A percentile compares a stretch with the other conserved stretches of the same genome.
phyloP scores from a whole-genome alignment of 1,140 invertebrate species.

The Muscidifurax raptorellus region DNA sequence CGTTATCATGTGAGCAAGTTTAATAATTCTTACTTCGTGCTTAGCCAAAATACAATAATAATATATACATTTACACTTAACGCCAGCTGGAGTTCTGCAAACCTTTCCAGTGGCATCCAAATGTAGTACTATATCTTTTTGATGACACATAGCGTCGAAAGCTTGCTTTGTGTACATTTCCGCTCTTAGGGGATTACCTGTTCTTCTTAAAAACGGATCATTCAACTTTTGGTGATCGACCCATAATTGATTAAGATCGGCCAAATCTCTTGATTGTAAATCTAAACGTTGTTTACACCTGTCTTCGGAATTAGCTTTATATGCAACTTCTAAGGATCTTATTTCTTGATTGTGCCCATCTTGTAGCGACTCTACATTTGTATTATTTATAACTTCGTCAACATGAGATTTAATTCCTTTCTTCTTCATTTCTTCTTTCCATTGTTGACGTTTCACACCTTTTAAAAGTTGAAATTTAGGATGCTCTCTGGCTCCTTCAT shows the following conservation, averaged over 20 bases:
- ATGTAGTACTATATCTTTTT: slow-evolving; percentile 16
- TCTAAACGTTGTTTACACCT: slow-evolving; percentile 27
- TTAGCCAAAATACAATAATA: slow-evolving; percentile 49
- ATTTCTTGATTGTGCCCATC: slow-evolving; percentile 48
- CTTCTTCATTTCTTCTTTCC: not conserved
- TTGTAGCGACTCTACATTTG: not conserved
- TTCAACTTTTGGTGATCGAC: slow-evolving; percentile 28
- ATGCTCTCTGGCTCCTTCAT: not conserved
- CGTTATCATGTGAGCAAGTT: slow-evolving; percentile 47
- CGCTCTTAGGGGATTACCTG: slow-evolving; percentile 26
- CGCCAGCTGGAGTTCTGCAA: slow-evolving; percentile 34
- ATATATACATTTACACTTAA: slow-evolving; percentile 43
- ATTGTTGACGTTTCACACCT: too few relatives aligned
- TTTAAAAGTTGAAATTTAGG: not conserved
- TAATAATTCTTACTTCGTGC: slow-evolving; percentile 28
- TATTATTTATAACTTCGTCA: not conserved
- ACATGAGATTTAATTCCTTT: not conserved
- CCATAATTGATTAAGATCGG: slow-evolving; percentile 31
- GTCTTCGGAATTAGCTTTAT: slow-evolving; percentile 38
- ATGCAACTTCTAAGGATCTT: not conserved
- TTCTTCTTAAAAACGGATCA: slow-evolving; percentile 42
- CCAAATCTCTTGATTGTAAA: slow-evolving; percentile 35
- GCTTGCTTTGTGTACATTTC: slow-evolving; percentile 43
- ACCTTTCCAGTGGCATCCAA: slow-evolving; percentile 51
- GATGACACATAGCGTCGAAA: slow-evolving; percentile 1